Base-by-base conservation (phyloP, 2,113 vertebrate species). In the Galeopterus variegatus region DNA sequence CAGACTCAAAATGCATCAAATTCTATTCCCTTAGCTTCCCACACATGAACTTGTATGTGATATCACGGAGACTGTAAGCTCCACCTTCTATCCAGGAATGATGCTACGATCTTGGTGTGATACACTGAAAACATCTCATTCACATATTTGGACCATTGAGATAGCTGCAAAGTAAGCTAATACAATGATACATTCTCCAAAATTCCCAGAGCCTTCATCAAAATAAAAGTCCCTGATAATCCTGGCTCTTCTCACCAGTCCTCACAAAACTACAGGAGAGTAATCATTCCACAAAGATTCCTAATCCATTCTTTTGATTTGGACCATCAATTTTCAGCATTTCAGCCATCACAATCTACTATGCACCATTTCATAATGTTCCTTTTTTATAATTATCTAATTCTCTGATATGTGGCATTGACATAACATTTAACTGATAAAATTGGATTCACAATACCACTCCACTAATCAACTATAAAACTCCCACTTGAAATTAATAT, bases 281-380 rank as follows among this genome's bases (percentile, higher is more conserved):
- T 52, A 94, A 75, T 84, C 56, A 48, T 21, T 56, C 45, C 50
- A 87, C 50, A 97, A 96, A 97, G 48, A 91, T 88, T 94, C 54
- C 19, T 90, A 82, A 88, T 73, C 58, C 86, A 23, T 82, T 6
- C 19, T 94, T 95, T 80, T 93, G 45, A 97, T 95, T 80, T 77
- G 65, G 62, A 82, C 19, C 33, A 98, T 82, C n/a, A 65, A 69
- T 93, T 97, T 97, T 41, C 76, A 82, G 90, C 5, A 97, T 94
- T 84, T 96, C 88, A 94, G 13, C 8, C 83, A 65, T 82, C 41
- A 85, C 60, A 80, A 87, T 95, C 45, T 8, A 83, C 21, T 88
- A 77, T 11, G 18, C 15, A 58, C 17, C 62, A 93, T 72, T 97
- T 56, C 65, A 96, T 80, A 83, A 95, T 95, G 1, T 0, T 36